A percentile compares a stretch with the other conserved stretches of the same genome.
Conservation (phyloP, 2,888 invertebrate species). For the Gymnocheta viridis region DNA sequence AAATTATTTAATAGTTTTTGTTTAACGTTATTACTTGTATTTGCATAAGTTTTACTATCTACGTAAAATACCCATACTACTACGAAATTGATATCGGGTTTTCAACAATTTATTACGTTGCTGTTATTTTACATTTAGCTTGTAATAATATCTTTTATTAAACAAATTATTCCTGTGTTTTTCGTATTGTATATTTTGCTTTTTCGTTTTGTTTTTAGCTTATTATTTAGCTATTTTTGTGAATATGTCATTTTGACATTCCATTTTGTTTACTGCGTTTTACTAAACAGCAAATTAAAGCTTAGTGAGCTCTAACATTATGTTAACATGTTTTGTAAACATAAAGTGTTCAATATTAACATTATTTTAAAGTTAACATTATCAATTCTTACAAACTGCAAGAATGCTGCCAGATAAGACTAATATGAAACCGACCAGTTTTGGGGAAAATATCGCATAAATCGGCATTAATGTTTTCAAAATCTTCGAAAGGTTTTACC, state of each 20-base stretch:
- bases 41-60: neutral
- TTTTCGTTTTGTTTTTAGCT: neutral
- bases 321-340: neutral
- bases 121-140: neutral
- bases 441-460: neutral
- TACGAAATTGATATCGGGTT: conserved; percentile 43
- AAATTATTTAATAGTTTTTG: neutral
- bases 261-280: conserved; percentile 26
- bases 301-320: neutral
- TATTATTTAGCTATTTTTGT: neutral
- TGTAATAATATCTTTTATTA: neutral
- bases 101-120: conserved; percentile 20
- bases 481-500: neutral
- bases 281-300: neutral
- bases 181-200: neutral
- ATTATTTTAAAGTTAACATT: neutral
- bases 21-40: too few relatives aligned
- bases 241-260: conserved; percentile 42
- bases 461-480: neutral
- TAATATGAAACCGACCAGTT: neutral
- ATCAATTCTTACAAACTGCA: neutral
- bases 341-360: neutral
- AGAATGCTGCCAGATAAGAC: neutral
- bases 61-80: neutral
- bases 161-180: neutral